These are phyloP conservation scores for Amphipyra berbera DNA, from an alignment of 2,888 invertebrate genomes.

Conservation along the genomic window DNA sequence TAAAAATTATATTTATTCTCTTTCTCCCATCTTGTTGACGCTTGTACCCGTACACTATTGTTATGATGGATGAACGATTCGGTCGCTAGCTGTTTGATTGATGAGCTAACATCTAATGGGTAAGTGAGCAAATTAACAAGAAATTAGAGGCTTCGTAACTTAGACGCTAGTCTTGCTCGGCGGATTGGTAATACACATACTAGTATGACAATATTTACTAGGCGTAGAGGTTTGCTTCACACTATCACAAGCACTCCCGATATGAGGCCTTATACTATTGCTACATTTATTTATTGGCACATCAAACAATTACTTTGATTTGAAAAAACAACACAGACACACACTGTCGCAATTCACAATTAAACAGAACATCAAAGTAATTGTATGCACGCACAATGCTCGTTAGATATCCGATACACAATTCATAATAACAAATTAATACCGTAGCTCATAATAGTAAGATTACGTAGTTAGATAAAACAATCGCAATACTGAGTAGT, in stretches of 20 bases:
- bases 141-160: conserved; percentile 80
- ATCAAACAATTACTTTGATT: conserved; percentile 65
- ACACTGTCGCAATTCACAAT: conserved; percentile 33
- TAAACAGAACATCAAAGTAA: conserved; percentile 61
- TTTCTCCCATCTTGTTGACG: conserved; percentile 86
- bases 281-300: conserved; percentile 46
- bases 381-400: conserved; percentile 69
- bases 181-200: conserved; percentile 43
- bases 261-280: conserved; percentile 23
- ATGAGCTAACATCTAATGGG: conserved; percentile 95
- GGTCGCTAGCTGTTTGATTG: conserved; percentile 94
- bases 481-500: conserved; percentile 17
- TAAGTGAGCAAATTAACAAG: conserved; percentile 89
- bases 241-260: conserved; percentile 35
- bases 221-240: conserved; percentile 56
- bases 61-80: conserved; percentile 78
- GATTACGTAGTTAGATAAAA: conserved; percentile 41
- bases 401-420: conserved; percentile 56
- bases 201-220: conserved; percentile 46
- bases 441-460: conserved; percentile 48
- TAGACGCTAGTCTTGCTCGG: conserved; percentile 70
- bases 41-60: conserved; percentile 84
- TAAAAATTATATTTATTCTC: conserved; percentile 81
- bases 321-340: conserved; percentile 40
- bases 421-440: conserved; percentile 38